Evolutionary conservation across 2,113 vertebrate genomes (phyloP).

Genomic region (Hepsetus odoe): DNA sequence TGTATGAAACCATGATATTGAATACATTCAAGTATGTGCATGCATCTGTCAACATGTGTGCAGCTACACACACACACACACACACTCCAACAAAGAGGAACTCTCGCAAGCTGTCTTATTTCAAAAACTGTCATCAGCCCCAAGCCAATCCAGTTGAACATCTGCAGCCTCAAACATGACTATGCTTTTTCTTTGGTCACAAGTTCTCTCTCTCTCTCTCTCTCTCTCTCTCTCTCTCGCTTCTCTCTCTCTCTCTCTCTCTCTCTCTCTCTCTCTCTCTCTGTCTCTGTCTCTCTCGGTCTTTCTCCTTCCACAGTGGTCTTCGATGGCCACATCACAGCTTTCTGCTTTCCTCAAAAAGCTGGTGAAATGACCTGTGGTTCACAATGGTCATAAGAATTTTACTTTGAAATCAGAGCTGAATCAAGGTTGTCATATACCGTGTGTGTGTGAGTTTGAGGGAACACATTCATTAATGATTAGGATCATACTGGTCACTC

Average conservation of each 20-base stretch:
- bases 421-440: slow-evolving; percentile 70
- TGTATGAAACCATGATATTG: slow-evolving; percentile 4
- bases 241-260: no score
- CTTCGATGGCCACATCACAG: slow-evolving; percentile 74
- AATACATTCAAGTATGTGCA: slow-evolving; percentile 5
- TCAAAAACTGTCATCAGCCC: slow-evolving; percentile 80
- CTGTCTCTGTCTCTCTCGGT: slow-evolving; percentile 51
- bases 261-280: slow-evolving; percentile 55
- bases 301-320: slow-evolving; percentile 46
- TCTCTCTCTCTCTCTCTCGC: no score
- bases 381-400: slow-evolving; percentile 80
- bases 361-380: slow-evolving; percentile 68
- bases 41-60: neutral
- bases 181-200: slow-evolving; percentile 53
- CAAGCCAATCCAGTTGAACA: slow-evolving; percentile 76
- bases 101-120: slow-evolving; percentile 72
- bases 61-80: slow-evolving; percentile 6
- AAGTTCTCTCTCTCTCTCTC: slow-evolving; percentile 55
- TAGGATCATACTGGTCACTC: slow-evolving; percentile 46
- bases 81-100: neutral
- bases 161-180: slow-evolving; percentile 83
- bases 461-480: slow-evolving; percentile 73
- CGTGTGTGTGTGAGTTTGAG: slow-evolving; percentile 68
- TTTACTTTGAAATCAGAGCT: slow-evolving; percentile 87
- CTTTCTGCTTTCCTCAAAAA: slow-evolving; percentile 86